Conservation (phyloP, 2,113 vertebrate genomes). For the Galbula dea region DNA sequence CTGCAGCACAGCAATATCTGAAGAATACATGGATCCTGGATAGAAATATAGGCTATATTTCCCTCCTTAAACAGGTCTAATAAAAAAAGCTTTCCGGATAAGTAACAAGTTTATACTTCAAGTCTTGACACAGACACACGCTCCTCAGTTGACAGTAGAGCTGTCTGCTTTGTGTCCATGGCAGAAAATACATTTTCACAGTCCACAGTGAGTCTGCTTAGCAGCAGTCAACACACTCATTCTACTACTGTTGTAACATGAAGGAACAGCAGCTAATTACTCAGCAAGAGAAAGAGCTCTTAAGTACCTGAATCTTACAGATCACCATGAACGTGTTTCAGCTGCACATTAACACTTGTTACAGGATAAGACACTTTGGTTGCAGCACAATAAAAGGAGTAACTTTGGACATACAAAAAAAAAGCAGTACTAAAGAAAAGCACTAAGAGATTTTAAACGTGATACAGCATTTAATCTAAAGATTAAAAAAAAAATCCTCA, state of each 20-base stretch:
- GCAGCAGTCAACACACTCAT: neutral
- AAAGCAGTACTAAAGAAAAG: neutral
- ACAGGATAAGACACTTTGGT: fast-evolving
- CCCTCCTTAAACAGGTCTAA: neutral
- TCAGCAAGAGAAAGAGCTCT: neutral
- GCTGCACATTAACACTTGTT: neutral
- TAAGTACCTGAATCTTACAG: neutral
- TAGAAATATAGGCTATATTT: neutral
- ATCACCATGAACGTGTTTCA: neutral
- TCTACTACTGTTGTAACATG: neutral
- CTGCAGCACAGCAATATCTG: neutral
- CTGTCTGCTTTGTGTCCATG: neutral
- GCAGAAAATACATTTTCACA: neutral
- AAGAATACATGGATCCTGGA: neutral
- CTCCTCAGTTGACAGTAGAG: neutral
- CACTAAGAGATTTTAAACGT: neutral
- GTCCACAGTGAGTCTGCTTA: neutral
- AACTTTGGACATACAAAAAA: neutral
- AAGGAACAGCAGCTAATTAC: neutral
- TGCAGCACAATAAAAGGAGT: neutral
- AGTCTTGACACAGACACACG: neutral
- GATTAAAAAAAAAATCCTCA: neutral
- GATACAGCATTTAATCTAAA: neutral
- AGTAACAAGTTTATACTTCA: neutral
- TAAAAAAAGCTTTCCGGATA: neutral